Evolutionary conservation across 37 sponge, comb jelly and placozoan species (phyloP).

Genomic region (Hormiphora californensis): DNA sequence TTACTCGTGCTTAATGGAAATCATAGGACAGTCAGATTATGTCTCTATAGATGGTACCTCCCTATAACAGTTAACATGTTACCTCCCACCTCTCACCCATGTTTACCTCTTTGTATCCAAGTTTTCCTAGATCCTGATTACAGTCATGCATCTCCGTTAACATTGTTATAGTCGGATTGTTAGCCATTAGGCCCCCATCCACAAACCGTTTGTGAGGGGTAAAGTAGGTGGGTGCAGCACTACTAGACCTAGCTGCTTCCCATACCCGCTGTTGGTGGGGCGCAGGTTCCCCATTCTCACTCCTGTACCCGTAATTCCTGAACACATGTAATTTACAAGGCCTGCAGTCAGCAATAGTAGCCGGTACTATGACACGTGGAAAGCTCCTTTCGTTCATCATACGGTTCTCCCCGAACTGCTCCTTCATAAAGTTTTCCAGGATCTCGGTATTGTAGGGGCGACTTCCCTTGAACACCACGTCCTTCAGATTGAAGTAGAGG

Average conservation of each 20-base stretch:
- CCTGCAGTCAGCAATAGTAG: constrained; percentile 58
- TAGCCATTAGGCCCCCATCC: constrained; percentile 69
- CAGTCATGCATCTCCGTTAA: constrained; percentile 61
- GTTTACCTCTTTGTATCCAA: background rate
- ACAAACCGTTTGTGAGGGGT: constrained; percentile 57
- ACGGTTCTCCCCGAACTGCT: constrained; percentile 19
- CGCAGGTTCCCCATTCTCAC: constrained; percentile 53
- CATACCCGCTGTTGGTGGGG: constrained; percentile 60
- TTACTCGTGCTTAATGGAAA: too few species aligned
- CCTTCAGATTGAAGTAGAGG: constrained; percentile 11
- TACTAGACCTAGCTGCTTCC: constrained; percentile 60
- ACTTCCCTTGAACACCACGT: constrained; percentile 21
- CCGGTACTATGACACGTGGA: constrained; percentile 59
- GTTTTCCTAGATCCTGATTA: constrained; percentile 30
- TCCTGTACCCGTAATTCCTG: constrained; percentile 61
- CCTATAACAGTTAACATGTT: too few species aligned
- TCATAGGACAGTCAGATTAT: too few species aligned
- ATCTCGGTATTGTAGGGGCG: constrained; percentile 38
- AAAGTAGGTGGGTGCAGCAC: constrained; percentile 70
- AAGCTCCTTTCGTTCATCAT: constrained; percentile 54
- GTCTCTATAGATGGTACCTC: too few species aligned
- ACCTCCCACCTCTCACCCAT: too few species aligned
- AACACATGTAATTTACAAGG: constrained; percentile 64
- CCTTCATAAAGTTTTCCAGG: constrained; percentile 29
- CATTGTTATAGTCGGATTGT: constrained; percentile 65